Percentiles rank a stretch among this genome's conserved stretches.
phyloP scores from a whole-genome alignment of 2,888 invertebrate genomes.

The Chrysopilus asiliformis region DNA sequence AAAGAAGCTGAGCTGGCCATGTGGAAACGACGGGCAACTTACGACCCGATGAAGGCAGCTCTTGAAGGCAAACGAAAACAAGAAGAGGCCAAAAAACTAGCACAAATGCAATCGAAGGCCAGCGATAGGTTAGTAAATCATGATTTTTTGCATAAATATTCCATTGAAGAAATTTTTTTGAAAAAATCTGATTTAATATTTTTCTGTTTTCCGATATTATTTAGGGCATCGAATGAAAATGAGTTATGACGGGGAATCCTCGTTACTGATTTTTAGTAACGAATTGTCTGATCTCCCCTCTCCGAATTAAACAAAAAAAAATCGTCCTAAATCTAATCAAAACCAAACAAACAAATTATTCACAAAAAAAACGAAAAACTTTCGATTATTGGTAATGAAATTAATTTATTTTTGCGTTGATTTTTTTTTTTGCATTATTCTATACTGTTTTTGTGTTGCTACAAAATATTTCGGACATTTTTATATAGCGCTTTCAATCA shows the following conservation, averaged over 20 bases:
- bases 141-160: neutral
- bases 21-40: conserved; percentile 90
- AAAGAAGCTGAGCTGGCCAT: conserved; percentile 80
- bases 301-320: too few species aligned
- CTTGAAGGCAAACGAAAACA: conserved; percentile 66
- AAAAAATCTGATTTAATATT: neutral
- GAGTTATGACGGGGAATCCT: conserved; percentile 35
- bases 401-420: too few species aligned
- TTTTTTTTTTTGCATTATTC: too few species aligned
- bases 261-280: conserved; percentile 29
- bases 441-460: too few species aligned
- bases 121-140: conserved; percentile 11
- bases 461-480: too few species aligned
- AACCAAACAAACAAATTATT: too few species aligned
- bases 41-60: conserved; percentile 88
- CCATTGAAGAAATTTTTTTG: neutral
- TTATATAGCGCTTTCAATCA: too few species aligned
- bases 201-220: conserved; percentile 10
- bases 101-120: conserved; percentile 20
- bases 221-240: conserved; percentile 32
- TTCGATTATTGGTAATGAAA: too few species aligned
- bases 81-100: conserved; percentile 38
- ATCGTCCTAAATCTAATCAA: too few species aligned
- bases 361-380: too few species aligned
- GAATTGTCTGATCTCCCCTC: too few species aligned